Conservation (phyloP, 2,888 invertebrate genomes). For the Drosophila birchii region DNA sequence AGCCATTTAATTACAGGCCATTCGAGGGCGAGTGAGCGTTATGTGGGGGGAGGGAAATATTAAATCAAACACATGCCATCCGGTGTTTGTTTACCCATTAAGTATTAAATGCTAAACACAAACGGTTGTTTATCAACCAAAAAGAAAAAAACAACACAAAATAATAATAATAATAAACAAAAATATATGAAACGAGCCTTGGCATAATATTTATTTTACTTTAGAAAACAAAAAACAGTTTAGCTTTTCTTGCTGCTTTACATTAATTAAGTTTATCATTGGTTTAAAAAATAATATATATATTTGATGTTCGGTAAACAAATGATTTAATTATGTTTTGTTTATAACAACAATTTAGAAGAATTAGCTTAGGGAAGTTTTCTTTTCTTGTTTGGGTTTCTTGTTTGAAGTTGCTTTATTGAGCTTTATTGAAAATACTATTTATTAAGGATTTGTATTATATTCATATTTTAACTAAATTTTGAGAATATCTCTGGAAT, state of each 20-base stretch:
- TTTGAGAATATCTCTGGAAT: too few relatives aligned
- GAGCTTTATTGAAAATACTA: too few relatives aligned
- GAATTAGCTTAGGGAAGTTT: background rate
- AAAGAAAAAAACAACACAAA: background rate
- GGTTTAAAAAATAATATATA: background rate
- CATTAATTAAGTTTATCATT: background rate
- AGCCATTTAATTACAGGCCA: constrained; percentile 1
- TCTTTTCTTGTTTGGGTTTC: too few relatives aligned
- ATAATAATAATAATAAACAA: background rate
- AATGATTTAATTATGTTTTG: background rate
- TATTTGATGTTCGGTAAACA: background rate
- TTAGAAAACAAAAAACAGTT: background rate
- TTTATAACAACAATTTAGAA: background rate
- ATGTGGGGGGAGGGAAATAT: background rate
- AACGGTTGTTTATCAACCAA: background rate
- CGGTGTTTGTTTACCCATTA: constrained; percentile 13
- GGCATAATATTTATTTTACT: background rate
- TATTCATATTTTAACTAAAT: too few relatives aligned
- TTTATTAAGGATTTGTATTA: too few relatives aligned
- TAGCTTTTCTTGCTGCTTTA: background rate
- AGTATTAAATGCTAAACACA: constrained; percentile 17
- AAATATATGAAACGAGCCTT: background rate
- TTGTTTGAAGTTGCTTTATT: too few relatives aligned
- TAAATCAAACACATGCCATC: constrained; percentile 13
- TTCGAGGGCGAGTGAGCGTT: too few relatives aligned